Base-by-base conservation (phyloP, 1,140 invertebrate genomes). In the Drosophila pseudoobscura region DNA sequence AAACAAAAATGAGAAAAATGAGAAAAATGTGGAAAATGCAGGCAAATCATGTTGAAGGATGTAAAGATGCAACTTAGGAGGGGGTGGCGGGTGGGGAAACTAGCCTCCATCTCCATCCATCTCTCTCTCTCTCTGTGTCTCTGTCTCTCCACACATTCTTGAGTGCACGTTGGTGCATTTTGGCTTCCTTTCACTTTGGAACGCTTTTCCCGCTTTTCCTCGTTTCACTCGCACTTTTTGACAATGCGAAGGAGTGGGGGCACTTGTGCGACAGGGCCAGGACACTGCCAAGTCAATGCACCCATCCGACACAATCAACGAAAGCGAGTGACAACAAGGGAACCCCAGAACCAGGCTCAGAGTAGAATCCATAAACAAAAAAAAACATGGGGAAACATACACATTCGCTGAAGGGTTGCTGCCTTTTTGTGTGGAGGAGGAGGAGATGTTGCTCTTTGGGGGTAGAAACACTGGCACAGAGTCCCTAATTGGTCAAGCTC, bases 281-380 rank as follows among this genome's bases (percentile, higher is more conserved):
- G 45, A 31, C 45, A 24, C 13, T 11, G 45, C 45, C 44, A 77
- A 78, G 76, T 79, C 76, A 79, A 78, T 79, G 76, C 69, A 78
- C 76, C 69, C 76, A 56, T 43, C n/a, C 43, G 44, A 68, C 24
- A 60, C 69, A 68, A 77, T 63, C 65, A 78, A 62, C 69, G 75
- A 77, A 79, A 79, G 69, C 69, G 69, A 75, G 53, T 73, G 50
- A 59, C 69, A 77, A 63, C 57, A 59, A 57, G 22, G 52, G 56
- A 64, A 53, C 26, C 15, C 20, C 31, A 43, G 17, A 35, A 31
- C 41, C 54, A 47, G 24, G 6, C 3, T 26, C 3, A 26, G 24
- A 35, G 31, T 35, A 9, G 31, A 35, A 35, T 35, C 31, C 31
- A 35, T 35, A 2, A 3, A n/a, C n/a, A 9, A 35, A 35, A 35